These are phyloP conservation scores for Synergus itoensis DNA, from an alignment of 2,888 invertebrate genomes.

Conservation along the genomic window DNA sequence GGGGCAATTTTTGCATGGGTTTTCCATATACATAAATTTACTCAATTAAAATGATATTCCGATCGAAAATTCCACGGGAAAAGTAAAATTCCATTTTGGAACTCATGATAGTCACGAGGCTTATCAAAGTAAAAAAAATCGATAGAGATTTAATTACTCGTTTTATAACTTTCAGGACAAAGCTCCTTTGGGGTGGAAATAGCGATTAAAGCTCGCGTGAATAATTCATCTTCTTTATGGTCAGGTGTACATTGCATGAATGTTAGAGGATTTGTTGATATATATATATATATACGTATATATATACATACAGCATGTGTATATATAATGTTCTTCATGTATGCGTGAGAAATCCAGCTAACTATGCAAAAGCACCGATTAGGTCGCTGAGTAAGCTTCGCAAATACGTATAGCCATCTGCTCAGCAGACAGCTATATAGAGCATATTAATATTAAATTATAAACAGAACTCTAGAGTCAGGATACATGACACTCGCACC, in stretches of 20 bases:
- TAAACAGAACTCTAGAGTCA: background rate
- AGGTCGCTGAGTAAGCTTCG: background rate
- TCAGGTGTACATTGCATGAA: background rate
- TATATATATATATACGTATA: background rate
- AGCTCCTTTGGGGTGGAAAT: conserved; percentile 39
- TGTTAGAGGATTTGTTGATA: background rate
- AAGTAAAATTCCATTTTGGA: background rate
- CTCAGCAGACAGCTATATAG: background rate
- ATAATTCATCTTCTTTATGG: conserved; percentile 40
- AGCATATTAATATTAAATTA: background rate
- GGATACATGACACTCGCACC: background rate
- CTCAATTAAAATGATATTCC: background rate
- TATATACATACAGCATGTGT: background rate
- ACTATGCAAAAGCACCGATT: conserved; percentile 17
- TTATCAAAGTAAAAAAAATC: background rate
- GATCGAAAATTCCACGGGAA: background rate
- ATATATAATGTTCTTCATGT: background rate
- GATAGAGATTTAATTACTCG: background rate
- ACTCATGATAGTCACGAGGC: no score
- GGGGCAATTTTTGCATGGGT: background rate
- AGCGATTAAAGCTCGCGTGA: conserved; percentile 41
- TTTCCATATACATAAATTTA: background rate
- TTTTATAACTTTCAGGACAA: background rate
- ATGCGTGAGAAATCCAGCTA: background rate
- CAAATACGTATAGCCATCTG: background rate